A percentile compares a stretch with the other conserved stretches of the same genome.
Conservation (phyloP, 1,140 invertebrate genomes). For the Trachelipus rathkii region DNA sequence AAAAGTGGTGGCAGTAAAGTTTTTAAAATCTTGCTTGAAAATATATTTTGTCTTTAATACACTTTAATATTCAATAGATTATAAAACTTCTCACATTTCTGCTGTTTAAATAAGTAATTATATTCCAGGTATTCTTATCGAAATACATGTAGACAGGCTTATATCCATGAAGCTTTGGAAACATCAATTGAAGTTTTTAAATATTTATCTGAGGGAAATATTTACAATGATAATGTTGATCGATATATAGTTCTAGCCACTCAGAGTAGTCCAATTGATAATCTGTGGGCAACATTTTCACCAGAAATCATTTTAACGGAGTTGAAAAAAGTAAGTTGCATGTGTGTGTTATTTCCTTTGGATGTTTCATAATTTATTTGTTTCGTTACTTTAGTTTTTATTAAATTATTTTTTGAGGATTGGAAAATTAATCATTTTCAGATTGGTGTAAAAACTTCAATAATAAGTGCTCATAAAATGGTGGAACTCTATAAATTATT, state of each 20-base stretch:
- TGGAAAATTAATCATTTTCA: background rate
- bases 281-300: background rate
- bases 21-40: no score
- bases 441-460: constrained; percentile 7
- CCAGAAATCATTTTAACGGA: background rate
- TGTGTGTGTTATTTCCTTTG: no score
- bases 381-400: no score
- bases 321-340: constrained; percentile 7
- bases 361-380: no score
- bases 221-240: background rate
- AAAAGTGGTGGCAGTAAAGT: no score
- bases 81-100: no score
- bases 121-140: background rate
- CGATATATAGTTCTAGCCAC: background rate
- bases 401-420: no score
- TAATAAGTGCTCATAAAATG: constrained; percentile 5
- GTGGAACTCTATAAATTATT: constrained; percentile 12
- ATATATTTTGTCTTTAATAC: no score
- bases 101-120: no score
- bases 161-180: background rate
- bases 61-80: no score
- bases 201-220: background rate
- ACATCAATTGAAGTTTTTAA: background rate
- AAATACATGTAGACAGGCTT: constrained; percentile 3
- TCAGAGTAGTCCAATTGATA: constrained; percentile 2